Evolutionary conservation across 2,888 invertebrate genomes (phyloP).

Genomic region (Sclerodermus sp.): DNA sequence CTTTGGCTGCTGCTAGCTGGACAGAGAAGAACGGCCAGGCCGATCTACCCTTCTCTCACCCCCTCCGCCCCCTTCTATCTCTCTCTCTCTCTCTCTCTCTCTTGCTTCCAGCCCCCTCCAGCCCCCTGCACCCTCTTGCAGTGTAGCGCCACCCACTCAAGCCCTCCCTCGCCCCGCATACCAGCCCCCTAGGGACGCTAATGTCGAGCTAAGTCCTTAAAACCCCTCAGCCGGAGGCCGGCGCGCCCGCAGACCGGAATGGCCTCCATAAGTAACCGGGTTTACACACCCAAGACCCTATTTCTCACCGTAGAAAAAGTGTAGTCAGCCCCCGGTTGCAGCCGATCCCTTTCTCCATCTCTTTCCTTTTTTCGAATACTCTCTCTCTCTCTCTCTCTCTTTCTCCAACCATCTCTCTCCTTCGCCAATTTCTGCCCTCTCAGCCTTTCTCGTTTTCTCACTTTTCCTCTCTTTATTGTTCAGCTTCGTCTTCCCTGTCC

Average conservation of each 20-base stretch:
- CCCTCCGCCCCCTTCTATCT: slow-evolving; percentile 16
- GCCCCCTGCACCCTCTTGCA: slow-evolving; percentile 24
- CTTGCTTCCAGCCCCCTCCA: slow-evolving; percentile 8
- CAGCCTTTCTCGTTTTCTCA: too few relatives aligned
- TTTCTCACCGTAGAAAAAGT: slow-evolving; percentile 55
- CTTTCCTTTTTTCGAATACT: slow-evolving; percentile 10
- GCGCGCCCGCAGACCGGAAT: slow-evolving; percentile 52
- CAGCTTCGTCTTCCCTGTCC: too few relatives aligned
- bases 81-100: slow-evolving; percentile 7
- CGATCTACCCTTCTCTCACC: slow-evolving; percentile 16
- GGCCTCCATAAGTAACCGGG: slow-evolving; percentile 57
- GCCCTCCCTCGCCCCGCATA: slow-evolving; percentile 26
- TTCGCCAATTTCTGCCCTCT: too few relatives aligned
- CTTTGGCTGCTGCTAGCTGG: too few relatives aligned
- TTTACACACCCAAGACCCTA: slow-evolving; percentile 56
- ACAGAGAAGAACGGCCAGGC: too few relatives aligned
- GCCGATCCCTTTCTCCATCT: slow-evolving; percentile 8
- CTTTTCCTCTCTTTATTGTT: too few relatives aligned
- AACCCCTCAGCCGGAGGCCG: slow-evolving; percentile 49
- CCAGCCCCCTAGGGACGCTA: slow-evolving; percentile 50
- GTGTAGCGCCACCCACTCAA: slow-evolving; percentile 16
- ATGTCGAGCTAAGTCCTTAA: slow-evolving; percentile 57
- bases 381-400: too few relatives aligned
- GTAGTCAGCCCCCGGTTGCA: slow-evolving; percentile 40
- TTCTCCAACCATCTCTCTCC: slow-evolving; percentile 9